Conservation (phyloP, 2,113 vertebrate genomes). For the Hipposideros armiger region DNA sequence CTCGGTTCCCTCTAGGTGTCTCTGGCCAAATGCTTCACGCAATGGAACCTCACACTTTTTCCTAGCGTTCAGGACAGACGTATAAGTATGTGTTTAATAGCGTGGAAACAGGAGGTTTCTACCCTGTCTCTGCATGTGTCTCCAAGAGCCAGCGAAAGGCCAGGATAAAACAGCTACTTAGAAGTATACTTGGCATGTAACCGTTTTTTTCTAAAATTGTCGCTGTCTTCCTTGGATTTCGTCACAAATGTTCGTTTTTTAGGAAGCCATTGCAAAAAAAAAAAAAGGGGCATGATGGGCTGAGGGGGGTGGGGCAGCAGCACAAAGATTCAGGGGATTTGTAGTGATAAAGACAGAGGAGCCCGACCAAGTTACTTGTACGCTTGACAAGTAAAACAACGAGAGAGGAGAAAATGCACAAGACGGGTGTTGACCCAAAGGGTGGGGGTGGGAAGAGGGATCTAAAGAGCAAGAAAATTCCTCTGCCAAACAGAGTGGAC, state of each 20-base stretch:
- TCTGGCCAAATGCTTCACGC: neutral
- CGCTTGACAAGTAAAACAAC: neutral
- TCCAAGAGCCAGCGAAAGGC: neutral
- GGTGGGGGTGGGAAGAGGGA: neutral
- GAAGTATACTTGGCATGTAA: neutral
- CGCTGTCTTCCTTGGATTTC: neutral
- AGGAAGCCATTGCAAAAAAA: neutral
- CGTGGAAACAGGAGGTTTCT: too few relatives aligned
- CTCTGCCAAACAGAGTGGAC: neutral
- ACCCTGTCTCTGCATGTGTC: neutral
- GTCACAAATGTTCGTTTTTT: neutral
- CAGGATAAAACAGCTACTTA: neutral
- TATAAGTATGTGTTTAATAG: neutral
- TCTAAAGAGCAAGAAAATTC: neutral
- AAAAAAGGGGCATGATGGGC: too few relatives aligned
- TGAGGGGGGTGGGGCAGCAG: neutral
- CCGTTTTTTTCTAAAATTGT: neutral
- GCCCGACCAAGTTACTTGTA: too few relatives aligned
- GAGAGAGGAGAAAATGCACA: neutral
- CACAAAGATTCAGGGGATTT: neutral
- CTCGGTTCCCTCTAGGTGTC: neutral
- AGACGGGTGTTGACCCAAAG: neutral
- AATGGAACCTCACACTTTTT: neutral
- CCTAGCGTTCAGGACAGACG: neutral
- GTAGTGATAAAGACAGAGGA: neutral